These are phyloP conservation scores for Tineola bisselliella DNA, from an alignment of 2,888 invertebrate genomes.

Conservation along the genomic window DNA sequence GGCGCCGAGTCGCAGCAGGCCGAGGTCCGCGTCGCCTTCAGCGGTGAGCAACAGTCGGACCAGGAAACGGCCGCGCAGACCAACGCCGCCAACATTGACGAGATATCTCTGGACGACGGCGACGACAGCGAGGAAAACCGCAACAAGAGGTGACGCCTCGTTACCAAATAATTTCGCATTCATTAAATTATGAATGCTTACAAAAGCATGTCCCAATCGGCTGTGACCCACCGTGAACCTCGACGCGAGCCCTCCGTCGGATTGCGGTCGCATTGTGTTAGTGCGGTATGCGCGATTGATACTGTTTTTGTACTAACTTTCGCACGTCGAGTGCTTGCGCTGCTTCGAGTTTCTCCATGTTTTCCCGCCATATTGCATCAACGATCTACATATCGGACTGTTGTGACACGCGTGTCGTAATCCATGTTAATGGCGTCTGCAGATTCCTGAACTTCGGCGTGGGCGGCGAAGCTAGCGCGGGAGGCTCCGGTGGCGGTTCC, in stretches of 20 bases:
- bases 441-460: constrained; percentile 74
- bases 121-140: constrained; percentile 81
- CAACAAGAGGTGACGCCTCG: constrained; percentile 72
- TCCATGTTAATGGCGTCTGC: no score
- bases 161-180: no score
- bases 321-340: no score
- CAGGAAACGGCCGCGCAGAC: constrained; percentile 69
- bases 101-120: constrained; percentile 75
- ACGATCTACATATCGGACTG: background rate
- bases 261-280: background rate
- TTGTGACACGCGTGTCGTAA: background rate
- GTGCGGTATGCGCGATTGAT: background rate
- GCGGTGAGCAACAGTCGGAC: constrained; percentile 37
- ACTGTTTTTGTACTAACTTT: background rate
- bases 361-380: background rate
- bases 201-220: background rate
- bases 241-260: background rate
- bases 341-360: background rate
- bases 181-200: background rate
- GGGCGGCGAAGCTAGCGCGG: constrained; percentile 50
- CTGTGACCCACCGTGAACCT: background rate
- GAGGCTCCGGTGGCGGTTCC: constrained; percentile 71
- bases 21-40: constrained; percentile 71
- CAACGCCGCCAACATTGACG: constrained; percentile 72
- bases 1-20: constrained; percentile 71